phyloP scores from a whole-genome alignment of 1,140 invertebrate genomes.

The Bradynema listronoti region DNA sequence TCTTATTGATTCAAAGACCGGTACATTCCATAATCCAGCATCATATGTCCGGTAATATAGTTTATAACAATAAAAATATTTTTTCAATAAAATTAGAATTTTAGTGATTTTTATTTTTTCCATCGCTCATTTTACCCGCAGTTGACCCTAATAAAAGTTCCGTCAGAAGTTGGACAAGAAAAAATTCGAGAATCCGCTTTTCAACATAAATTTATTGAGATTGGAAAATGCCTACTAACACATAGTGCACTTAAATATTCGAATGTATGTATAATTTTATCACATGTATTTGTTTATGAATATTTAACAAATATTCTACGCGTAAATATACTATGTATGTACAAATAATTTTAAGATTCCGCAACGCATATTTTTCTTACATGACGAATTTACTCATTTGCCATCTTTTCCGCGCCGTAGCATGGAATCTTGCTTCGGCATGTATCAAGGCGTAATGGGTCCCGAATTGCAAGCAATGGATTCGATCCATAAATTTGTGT shows the following conservation, averaged over 20 bases:
- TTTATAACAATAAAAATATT: neutral
- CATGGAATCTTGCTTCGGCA: constrained; percentile 84
- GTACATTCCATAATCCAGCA: constrained; percentile 65
- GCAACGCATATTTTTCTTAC: constrained; percentile 90
- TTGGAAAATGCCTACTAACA: constrained; percentile 73
- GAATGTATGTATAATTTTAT: constrained; percentile 58
- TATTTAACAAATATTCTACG: too few relatives aligned
- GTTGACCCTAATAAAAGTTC: constrained; percentile 84
- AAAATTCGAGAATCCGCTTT: constrained; percentile 83
- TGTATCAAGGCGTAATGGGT: constrained; percentile 83
- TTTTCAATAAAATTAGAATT: neutral
- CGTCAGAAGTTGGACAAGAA: constrained; percentile 75
- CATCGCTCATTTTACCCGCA: constrained; percentile 96
- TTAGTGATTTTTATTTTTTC: constrained; percentile 93
- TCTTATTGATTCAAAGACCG: constrained; percentile 91
- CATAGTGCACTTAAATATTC: constrained; percentile 61
- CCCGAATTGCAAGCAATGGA: constrained; percentile 86
- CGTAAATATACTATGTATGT: constrained; percentile 9
- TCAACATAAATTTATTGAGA: constrained; percentile 88
- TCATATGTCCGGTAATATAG: constrained; percentile 36
- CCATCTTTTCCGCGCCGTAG: constrained; percentile 96
- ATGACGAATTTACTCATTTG: constrained; percentile 96
- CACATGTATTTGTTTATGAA: too few relatives aligned
- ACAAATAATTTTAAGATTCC: constrained; percentile 66
- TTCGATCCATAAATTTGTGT: too few relatives aligned